These are phyloP conservation scores for Prunella fulvescens DNA, from an alignment of 2,113 vertebrate species.

Conservation along the genomic window DNA sequence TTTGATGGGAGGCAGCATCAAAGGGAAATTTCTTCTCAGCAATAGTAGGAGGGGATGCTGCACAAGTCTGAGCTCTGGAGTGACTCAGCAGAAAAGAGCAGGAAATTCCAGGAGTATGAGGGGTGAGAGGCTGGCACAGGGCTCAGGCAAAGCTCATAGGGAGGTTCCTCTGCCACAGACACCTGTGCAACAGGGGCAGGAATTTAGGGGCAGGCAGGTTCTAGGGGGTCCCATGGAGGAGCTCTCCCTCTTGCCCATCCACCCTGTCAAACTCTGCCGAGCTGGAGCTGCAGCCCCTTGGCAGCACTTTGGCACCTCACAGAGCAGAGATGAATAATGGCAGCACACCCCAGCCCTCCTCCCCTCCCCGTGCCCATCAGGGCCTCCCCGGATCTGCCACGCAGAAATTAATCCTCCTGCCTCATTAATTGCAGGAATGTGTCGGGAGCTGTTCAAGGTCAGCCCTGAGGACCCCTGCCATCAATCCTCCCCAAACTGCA, in stretches of 20 bases:
- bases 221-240: background rate
- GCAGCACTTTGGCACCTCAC: background rate
- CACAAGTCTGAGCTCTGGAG: background rate
- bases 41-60: background rate
- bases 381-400: background rate
- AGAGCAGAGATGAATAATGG: background rate
- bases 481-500: background rate
- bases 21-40: background rate
- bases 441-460: slow-evolving; percentile 5
- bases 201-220: background rate
- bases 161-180: background rate
- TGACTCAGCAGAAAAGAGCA: background rate
- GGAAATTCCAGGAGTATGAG: background rate
- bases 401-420: slow-evolving; percentile 4
- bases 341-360: background rate
- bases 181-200: too few relatives aligned
- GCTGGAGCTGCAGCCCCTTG: background rate
- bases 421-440: slow-evolving; percentile 1
- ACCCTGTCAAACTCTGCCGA: rapidly evolving
- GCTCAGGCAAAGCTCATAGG: rapidly evolving
- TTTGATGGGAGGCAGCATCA: rapidly evolving
- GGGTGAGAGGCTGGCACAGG: background rate
- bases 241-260: background rate
- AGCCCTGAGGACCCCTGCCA: background rate
- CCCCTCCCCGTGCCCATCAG: background rate